These are phyloP conservation scores for Corythornis vintsioides DNA, from an alignment of 2,113 vertebrate species.

Conservation along the genomic window DNA sequence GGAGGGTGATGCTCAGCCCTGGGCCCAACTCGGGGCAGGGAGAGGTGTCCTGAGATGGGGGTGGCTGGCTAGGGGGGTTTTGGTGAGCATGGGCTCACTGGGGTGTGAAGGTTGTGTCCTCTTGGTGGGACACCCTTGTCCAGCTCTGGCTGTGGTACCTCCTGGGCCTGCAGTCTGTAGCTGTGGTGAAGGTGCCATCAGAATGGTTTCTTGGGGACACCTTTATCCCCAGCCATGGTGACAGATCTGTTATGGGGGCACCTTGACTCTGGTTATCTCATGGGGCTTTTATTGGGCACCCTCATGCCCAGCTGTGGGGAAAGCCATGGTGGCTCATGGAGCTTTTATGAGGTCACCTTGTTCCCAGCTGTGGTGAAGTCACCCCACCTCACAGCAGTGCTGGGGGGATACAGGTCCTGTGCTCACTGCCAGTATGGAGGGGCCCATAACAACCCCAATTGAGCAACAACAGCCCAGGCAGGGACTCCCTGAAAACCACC, in stretches of 20 bases:
- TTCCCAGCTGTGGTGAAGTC: neutral
- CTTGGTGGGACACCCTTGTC: neutral
- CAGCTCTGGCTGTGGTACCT: neutral
- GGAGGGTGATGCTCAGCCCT: rapidly evolving
- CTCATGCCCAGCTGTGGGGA: too few relatives aligned
- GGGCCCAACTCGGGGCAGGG: too few relatives aligned
- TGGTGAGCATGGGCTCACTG: rapidly evolving
- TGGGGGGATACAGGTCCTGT: neutral
- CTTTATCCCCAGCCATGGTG: neutral
- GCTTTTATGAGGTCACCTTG: neutral
- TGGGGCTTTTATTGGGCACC: neutral
- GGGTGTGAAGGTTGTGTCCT: too few relatives aligned
- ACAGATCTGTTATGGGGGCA: neutral
- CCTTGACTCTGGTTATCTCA: too few relatives aligned
- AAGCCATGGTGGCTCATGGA: neutral
- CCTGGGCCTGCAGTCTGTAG: neutral
- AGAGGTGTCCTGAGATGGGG: neutral
- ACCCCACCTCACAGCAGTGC: neutral
- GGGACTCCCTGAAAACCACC: neutral
- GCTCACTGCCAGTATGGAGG: rapidly evolving
- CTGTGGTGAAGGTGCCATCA: neutral
- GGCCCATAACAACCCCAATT: neutral
- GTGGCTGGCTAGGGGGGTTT: neutral
- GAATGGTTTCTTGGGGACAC: neutral
- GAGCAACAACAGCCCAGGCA: neutral